These are phyloP conservation scores for Nyctalus aviator DNA, from an alignment of 2,797 vertebrate genomes.

Conservation along the genomic window DNA sequence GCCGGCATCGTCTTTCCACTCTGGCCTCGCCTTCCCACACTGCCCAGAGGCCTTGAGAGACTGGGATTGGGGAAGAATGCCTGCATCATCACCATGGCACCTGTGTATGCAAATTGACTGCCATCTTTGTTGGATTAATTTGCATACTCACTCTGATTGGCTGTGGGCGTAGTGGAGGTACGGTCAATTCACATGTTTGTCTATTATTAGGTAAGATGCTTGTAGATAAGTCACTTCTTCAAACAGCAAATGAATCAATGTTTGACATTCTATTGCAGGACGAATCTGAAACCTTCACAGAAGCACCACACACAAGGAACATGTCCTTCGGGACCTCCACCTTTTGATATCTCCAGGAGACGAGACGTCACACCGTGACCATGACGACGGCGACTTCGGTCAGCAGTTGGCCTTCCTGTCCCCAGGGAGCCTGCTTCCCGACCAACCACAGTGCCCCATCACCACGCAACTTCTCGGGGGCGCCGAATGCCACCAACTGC, in stretches of 20 bases:
- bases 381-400: conserved; percentile 77
- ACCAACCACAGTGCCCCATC: conserved; percentile 73
- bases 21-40: no score
- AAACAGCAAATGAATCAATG: conserved; percentile 53
- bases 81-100: no score
- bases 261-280: conserved; percentile 70
- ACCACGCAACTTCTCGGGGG: conserved; percentile 71
- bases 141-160: no score
- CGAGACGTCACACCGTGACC: conserved; percentile 36
- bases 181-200: no score
- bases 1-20: no score
- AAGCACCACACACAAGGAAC: not conserved
- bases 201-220: not conserved
- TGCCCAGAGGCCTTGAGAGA: no score
- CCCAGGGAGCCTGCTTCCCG: conserved; percentile 24
- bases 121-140: no score
- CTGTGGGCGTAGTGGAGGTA: no score
- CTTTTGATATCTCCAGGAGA: conserved; percentile 75
- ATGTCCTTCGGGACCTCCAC: conserved; percentile 56
- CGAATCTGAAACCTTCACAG: conserved; percentile 46
- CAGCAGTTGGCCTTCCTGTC: conserved; percentile 50
- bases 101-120: no score
- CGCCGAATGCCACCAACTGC: conserved; percentile 80
- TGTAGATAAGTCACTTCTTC: conserved; percentile 41
- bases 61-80: no score